A percentile compares a stretch with the other conserved stretches of the same genome.
Conservation (phyloP, 2,797 vertebrate genomes). For the Rhyacichthys aspro region DNA sequence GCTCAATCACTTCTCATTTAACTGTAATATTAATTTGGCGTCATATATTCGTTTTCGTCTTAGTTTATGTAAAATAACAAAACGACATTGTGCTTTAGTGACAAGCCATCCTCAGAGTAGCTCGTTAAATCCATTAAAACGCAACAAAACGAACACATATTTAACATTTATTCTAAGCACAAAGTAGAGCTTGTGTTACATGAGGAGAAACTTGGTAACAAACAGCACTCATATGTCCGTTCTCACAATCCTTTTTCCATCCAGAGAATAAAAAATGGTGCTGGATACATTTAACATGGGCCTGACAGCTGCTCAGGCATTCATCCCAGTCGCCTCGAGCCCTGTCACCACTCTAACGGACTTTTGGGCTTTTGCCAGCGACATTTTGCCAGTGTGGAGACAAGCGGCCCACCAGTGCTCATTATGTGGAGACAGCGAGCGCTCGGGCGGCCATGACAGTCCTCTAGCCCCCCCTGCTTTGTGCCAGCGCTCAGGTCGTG, state of each 20-base stretch:
- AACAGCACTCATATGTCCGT: slow-evolving; percentile 13
- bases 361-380: slow-evolving; percentile 58
- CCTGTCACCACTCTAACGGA: slow-evolving; percentile 61
- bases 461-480: slow-evolving; percentile 38
- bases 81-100: no score
- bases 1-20: no score
- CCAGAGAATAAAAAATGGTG: slow-evolving; percentile 31
- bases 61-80: no score
- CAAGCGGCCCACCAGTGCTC: slow-evolving; percentile 62
- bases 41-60: no score
- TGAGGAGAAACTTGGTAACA: background rate
- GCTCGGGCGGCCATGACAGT: slow-evolving; percentile 54
- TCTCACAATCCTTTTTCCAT: slow-evolving; percentile 13
- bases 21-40: no score
- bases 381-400: slow-evolving; percentile 50
- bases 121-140: no score
- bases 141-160: background rate
- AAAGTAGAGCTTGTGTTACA: background rate
- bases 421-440: slow-evolving; percentile 56
- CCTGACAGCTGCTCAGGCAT: slow-evolving; percentile 63
- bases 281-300: slow-evolving; percentile 30
- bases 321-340: slow-evolving; percentile 55
- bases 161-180: background rate
- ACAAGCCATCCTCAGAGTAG: no score
- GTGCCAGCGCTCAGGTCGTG: slow-evolving; percentile 49